phyloP scores from a whole-genome alignment of 2,113 vertebrate genomes.

The Sus scrofa region T2T-Sscrofa CM000826.6:100087001-100087500 shows the following conservation, averaged over 20 bases:
- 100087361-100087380: constrained; percentile 63
- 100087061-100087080: neutral
- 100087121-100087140: neutral
- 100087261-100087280: constrained; percentile 54
- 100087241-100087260: neutral
- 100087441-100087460: neutral
- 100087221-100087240: neutral
- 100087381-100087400: constrained; percentile 30
- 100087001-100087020: neutral
- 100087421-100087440: neutral
- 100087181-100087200: neutral
- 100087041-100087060: neutral
- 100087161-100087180: constrained; percentile 17
- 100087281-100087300: constrained; percentile 75
- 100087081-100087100: neutral
- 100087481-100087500: constrained; percentile 43
- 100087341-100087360: constrained; percentile 74
- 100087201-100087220: neutral
- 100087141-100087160: neutral
- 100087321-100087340: constrained; percentile 74
- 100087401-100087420: constrained; percentile 57
- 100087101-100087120: constrained; percentile 45
- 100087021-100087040: neutral
- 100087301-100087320: constrained; percentile 76
- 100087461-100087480: neutral